Evolutionary conservation across 1,140 invertebrate species (phyloP).

Genomic region (Drosophila pseudoananassae): DNA sequence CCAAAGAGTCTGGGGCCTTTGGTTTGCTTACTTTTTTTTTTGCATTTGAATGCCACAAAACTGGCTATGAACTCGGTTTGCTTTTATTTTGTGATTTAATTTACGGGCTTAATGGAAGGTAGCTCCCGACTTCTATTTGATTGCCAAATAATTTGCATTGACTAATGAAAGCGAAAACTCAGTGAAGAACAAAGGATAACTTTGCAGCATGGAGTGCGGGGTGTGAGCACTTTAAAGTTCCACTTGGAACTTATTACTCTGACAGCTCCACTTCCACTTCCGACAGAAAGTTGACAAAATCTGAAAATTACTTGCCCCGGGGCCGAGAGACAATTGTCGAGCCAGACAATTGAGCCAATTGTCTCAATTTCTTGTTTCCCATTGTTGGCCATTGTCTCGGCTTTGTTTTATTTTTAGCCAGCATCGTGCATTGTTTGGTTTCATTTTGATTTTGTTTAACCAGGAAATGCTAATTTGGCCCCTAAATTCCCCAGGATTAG

Average conservation of each 20-base stretch:
- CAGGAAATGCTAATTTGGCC: slow-evolving; percentile 62
- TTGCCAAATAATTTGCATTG: slow-evolving; percentile 71
- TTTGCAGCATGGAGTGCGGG: slow-evolving; percentile 8
- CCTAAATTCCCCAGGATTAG: slow-evolving; percentile 39
- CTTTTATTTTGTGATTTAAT: slow-evolving; percentile 72
- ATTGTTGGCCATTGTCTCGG: slow-evolving; percentile 45
- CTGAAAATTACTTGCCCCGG: slow-evolving; percentile 51
- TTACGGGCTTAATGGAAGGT: slow-evolving; percentile 51
- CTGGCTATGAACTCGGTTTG: slow-evolving; percentile 34
- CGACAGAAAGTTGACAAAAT: slow-evolving; percentile 49
- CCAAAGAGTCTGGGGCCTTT: not conserved
- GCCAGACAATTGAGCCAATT: slow-evolving; percentile 62
- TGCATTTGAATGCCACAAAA: slow-evolving; percentile 63
- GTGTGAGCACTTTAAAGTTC: slow-evolving; percentile 25
- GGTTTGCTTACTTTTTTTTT: slow-evolving; percentile 45
- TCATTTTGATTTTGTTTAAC: slow-evolving; percentile 26
- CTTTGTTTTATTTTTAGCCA: slow-evolving; percentile 38
- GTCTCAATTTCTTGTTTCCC: slow-evolving; percentile 62
- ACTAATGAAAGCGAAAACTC: slow-evolving; percentile 62
- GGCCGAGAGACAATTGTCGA: slow-evolving; percentile 37
- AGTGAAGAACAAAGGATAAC: slow-evolving; percentile 18
- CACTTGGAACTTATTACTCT: slow-evolving; percentile 27
- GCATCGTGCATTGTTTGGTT: slow-evolving; percentile 10
- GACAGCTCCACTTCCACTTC: slow-evolving; percentile 10
- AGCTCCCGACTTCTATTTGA: slow-evolving; percentile 39